Conservation (phyloP, 2,888 invertebrate species). For the Diaprepes abbreviatus region DNA sequence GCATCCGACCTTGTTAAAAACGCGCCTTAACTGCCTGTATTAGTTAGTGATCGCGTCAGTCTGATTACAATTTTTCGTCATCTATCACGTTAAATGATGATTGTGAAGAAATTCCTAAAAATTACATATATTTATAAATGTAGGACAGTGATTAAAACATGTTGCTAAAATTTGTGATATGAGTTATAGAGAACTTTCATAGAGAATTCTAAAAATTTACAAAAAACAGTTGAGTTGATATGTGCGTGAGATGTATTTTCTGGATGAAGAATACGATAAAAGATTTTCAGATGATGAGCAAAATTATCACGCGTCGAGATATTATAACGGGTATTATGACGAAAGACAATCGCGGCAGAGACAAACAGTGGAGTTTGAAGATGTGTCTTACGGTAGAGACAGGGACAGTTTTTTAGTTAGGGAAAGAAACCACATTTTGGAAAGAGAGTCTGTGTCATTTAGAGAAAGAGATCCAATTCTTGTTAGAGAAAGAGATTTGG, state of each 20-base stretch:
- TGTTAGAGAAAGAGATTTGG: constrained; percentile 1
- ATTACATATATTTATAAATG: too few relatives aligned
- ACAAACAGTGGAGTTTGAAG: not conserved
- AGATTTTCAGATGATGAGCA: not conserved
- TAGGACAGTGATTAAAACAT: too few relatives aligned
- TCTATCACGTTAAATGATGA: too few relatives aligned
- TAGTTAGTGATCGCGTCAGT: too few relatives aligned
- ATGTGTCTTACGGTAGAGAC: not conserved
- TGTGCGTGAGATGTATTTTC: not conserved
- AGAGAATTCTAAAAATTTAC: too few relatives aligned
- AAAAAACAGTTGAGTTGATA: not conserved
- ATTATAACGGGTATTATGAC: not conserved
- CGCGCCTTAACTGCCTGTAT: too few relatives aligned
- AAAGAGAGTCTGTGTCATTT: too few relatives aligned
- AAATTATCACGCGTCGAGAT: not conserved
- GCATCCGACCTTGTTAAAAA: too few relatives aligned
- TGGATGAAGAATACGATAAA: not conserved
- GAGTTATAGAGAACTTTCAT: too few relatives aligned
- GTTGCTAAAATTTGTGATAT: too few relatives aligned
- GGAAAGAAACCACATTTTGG: not conserved
- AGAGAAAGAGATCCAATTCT: not conserved
- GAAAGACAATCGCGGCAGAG: not conserved
- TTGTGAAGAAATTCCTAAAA: too few relatives aligned
- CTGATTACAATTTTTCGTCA: too few relatives aligned
- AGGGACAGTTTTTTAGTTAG: not conserved